A percentile compares a stretch with the other conserved stretches of the same genome.
Evolutionary conservation across 2,797 vertebrate genomes (phyloP).

Genomic region (Pagetopsis macropterus): DNA sequence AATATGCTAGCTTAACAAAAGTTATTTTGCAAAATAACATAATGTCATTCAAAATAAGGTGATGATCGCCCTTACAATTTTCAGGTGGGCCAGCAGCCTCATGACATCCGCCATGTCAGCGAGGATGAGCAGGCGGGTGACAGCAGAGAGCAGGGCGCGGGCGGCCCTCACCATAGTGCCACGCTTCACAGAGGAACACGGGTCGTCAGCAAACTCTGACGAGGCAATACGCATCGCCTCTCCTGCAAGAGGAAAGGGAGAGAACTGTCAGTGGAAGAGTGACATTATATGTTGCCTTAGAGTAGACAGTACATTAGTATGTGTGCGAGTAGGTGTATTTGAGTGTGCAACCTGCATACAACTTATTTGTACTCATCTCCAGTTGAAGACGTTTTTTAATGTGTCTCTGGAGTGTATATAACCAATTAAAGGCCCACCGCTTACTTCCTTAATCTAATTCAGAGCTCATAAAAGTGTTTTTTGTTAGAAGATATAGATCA

Average conservation of each 20-base stretch:
- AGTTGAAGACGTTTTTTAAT: background rate
- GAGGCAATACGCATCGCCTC: constrained; percentile 96
- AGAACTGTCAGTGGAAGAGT: background rate
- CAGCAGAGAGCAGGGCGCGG: constrained; percentile 93
- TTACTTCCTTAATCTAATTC: constrained; percentile 11
- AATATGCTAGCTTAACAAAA: background rate
- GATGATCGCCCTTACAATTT: constrained; percentile 88
- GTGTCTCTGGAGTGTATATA: background rate
- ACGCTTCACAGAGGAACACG: constrained; percentile 96
- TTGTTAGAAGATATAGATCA: background rate
- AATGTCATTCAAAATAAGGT: background rate
- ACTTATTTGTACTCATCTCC: background rate
- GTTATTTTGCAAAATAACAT: too few species aligned
- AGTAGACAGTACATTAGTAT: background rate
- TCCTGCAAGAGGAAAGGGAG: constrained; percentile 76
- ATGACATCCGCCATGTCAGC: constrained; percentile 99
- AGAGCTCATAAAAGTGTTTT: background rate
- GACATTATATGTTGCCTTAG: background rate
- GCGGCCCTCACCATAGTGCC: constrained; percentile 98
- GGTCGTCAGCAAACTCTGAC: constrained; percentile 96
- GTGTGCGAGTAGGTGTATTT: background rate
- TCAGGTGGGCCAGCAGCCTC: constrained; percentile 96
- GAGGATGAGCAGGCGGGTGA: constrained; percentile 96
- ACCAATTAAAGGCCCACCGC: background rate
- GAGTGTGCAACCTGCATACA: background rate